phyloP scores from a whole-genome alignment of 2,888 invertebrate genomes.

The Hypercompe scribonia region DNA sequence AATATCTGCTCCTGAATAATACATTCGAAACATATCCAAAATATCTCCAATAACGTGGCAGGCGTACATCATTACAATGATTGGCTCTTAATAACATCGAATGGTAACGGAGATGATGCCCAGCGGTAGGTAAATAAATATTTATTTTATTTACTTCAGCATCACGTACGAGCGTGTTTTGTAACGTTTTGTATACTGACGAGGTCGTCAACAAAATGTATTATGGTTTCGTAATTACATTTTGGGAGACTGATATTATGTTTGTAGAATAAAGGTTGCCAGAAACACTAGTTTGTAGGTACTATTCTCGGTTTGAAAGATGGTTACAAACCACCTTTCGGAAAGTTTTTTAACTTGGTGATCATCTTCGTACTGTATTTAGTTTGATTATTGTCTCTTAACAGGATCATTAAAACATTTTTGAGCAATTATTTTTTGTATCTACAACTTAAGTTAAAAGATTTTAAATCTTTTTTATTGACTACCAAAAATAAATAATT shows the following conservation, averaged over 20 bases:
- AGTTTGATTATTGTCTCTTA: background rate
- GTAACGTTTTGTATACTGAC: background rate
- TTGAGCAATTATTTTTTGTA: background rate
- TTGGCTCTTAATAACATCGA: conserved; percentile 35
- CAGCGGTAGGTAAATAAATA: conserved; percentile 44
- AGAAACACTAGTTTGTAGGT: background rate
- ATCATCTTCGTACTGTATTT: background rate
- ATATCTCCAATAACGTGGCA: conserved; percentile 32
- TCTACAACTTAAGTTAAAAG: background rate
- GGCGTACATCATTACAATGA: conserved; percentile 31
- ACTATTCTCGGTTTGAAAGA: background rate
- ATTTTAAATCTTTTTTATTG: background rate
- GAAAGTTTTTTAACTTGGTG: background rate
- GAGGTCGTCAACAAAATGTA: background rate
- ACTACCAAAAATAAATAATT: too few relatives aligned
- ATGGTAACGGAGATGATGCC: conserved; percentile 32
- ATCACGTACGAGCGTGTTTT: background rate
- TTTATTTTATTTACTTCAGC: conserved; percentile 33
- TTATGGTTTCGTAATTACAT: background rate
- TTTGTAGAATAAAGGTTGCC: background rate
- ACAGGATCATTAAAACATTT: background rate
- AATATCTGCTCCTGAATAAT: background rate
- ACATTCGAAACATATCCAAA: conserved; percentile 18
- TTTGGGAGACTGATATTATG: background rate
- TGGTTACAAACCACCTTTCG: background rate